phyloP scores from a whole-genome alignment of 2,797 vertebrate genomes.

The Sebastes vulpes region DNA sequence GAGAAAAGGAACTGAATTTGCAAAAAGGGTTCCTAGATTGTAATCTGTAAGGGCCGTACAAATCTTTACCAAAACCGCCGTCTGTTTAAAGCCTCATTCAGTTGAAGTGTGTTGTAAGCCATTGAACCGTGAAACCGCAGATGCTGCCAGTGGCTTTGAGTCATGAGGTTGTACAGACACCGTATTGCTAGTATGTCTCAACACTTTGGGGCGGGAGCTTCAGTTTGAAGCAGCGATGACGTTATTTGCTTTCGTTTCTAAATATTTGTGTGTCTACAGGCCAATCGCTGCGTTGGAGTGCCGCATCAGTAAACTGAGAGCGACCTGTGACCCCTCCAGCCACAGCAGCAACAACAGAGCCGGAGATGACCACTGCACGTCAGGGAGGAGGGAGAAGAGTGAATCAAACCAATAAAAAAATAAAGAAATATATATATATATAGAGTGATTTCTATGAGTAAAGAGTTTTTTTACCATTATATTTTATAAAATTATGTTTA shows the following conservation, averaged over 20 bases:
- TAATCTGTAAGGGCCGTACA: background rate
- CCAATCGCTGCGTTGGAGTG: background rate
- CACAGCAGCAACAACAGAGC: background rate
- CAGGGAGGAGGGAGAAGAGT: background rate
- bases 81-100: background rate
- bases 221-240: background rate
- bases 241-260: background rate
- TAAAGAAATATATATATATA: background rate
- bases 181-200: background rate
- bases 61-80: background rate
- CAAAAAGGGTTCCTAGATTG: background rate
- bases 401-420: background rate
- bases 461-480: background rate
- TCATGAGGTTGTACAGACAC: background rate
- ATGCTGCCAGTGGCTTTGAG: background rate
- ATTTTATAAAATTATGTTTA: background rate
- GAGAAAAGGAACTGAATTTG: background rate
- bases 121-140: background rate
- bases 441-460: background rate
- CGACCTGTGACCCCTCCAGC: background rate
- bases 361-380: background rate
- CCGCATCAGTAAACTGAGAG: accelerated
- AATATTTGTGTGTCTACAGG: constrained; percentile 38
- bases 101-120: background rate
- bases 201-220: background rate